A percentile compares a stretch with the other conserved stretches of the same genome.
phyloP scores from a whole-genome alignment of 1,140 invertebrate species.

The Epicauta chinensis region DNA sequence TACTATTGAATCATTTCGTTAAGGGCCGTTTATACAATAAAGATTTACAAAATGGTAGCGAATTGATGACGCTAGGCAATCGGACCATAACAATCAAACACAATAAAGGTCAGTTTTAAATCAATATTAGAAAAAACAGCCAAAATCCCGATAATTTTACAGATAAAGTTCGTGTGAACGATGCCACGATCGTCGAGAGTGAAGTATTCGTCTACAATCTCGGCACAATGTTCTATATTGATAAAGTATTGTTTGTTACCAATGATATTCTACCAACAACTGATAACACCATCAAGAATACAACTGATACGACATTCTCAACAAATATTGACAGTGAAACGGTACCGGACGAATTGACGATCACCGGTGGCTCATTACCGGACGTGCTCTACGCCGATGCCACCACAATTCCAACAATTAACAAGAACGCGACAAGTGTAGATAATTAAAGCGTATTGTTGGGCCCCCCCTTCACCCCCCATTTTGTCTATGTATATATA shows the following conservation, averaged over 20 bases:
- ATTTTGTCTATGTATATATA: too few relatives aligned
- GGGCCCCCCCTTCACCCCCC: too few relatives aligned
- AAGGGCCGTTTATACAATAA: slow-evolving; percentile 53
- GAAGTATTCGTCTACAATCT: slow-evolving; percentile 57
- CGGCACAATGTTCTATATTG: slow-evolving; percentile 56
- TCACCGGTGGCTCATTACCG: slow-evolving; percentile 32
- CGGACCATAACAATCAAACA: slow-evolving; percentile 46
- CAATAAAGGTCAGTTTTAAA: slow-evolving; percentile 2
- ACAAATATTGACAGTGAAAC: slow-evolving; percentile 42
- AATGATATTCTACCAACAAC: slow-evolving; percentile 38
- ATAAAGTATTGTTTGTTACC: slow-evolving; percentile 48
- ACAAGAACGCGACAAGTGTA: background rate
- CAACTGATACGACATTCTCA: slow-evolving; percentile 17
- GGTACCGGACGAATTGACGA: slow-evolving; percentile 45
- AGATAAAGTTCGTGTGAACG: slow-evolving; percentile 48
- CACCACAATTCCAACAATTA: slow-evolving; percentile 7
- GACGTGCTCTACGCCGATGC: slow-evolving; percentile 35
- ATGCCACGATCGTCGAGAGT: slow-evolving; percentile 50
- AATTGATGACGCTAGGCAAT: slow-evolving; percentile 48
- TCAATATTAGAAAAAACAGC: background rate
- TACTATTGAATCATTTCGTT: slow-evolving; percentile 57
- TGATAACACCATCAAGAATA: slow-evolving; percentile 26
- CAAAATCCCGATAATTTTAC: too few relatives aligned
- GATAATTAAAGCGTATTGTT: too few relatives aligned
- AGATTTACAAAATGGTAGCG: slow-evolving; percentile 49